Base-by-base conservation (phyloP, 2,797 vertebrate species). In the Lycodopsis pacificus region DNA sequence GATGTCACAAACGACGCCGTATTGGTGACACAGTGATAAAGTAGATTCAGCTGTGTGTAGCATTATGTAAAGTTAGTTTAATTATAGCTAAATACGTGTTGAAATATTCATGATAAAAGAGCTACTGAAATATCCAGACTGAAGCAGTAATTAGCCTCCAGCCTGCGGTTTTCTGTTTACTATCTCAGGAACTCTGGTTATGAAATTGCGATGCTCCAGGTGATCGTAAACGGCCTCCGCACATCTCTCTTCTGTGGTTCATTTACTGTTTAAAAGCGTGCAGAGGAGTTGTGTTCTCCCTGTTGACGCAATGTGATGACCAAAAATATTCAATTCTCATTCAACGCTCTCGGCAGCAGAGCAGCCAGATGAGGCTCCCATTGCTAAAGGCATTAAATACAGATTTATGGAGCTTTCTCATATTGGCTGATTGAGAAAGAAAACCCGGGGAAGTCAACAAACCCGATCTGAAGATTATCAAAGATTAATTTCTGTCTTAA, bases 231-330 rank as follows among this genome's bases (percentile, higher is more conserved):
- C 48, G 7, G 46, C 59, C 38, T 54, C 59, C 9, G 2, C 66
- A 53, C 4, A 17, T 6, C 27, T 68, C 59, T 30, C 46, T 48
- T 20, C 32, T 0, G 19, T 13, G 36, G 46, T 54, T 62, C 22
- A 71, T 66, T 48, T 27, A 62, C 20, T 57, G 62, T 66, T 71
- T 48, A 59, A 64, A 22, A 40, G 20, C 15, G 7, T n/a, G 42
- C 51, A 14, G 20, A 48, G 48, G 30, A 72, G 56, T 20, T n/a
- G 17, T 22, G 3, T 57, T 4, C 2, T 12, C 64, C 57, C 48
- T 40, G 64, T 68, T 1, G 40, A 48, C 8, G 20, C 42, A n/a
- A n/a, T n/a, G n/a, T n/a, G n/a, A 15, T 17, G 15, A 44, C 42
- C 14, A 44, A 44, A 44, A 17, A 44, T 15, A 12, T 12, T 46